Percentiles rank a stretch among this genome's conserved stretches.
Conservation (phyloP, 2,113 vertebrate genomes). For the Uria lomvia region DNA sequence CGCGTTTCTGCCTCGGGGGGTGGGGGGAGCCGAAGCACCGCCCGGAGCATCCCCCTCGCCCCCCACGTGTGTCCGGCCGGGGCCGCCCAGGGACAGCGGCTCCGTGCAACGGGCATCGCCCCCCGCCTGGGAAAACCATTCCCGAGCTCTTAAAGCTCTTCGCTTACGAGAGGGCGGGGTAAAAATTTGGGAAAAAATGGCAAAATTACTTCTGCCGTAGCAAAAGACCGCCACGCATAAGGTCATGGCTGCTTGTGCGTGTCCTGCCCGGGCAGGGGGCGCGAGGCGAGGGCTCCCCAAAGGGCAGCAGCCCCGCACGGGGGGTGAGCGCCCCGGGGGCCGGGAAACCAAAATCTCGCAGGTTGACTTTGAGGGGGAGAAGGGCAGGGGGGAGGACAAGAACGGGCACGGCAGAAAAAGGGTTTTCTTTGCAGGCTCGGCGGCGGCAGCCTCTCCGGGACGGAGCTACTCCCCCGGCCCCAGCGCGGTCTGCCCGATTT, state of each 20-base stretch:
- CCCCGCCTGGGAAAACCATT: neutral
- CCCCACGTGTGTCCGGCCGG: neutral
- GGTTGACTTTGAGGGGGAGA: rapidly evolving
- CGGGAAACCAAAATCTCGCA: neutral
- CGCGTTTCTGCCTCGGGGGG: neutral
- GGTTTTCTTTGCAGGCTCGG: neutral
- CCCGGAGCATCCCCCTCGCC: neutral
- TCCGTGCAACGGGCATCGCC: neutral
- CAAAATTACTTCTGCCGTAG: neutral
- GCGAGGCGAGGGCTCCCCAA: neutral
- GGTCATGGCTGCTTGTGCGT: neutral
- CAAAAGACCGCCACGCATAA: neutral
- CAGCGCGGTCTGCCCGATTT: neutral
- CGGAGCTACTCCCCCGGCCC: neutral
- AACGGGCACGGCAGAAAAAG: neutral
- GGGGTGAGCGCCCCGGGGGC: neutral
- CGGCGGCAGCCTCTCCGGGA: neutral
- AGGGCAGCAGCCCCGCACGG: neutral
- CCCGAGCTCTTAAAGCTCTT: neutral
- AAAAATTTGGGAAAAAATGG: neutral
- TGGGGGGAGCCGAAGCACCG: constrained; percentile 19
- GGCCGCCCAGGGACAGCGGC: neutral
- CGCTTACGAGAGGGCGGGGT: neutral
- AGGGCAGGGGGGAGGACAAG: neutral
- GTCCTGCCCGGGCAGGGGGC: neutral